Evolutionary conservation across 64 coral and sea anemone genomes (phyloP), one percentile per base, ranked within the genome.

Genomic region (Porites australiensis): DNA sequence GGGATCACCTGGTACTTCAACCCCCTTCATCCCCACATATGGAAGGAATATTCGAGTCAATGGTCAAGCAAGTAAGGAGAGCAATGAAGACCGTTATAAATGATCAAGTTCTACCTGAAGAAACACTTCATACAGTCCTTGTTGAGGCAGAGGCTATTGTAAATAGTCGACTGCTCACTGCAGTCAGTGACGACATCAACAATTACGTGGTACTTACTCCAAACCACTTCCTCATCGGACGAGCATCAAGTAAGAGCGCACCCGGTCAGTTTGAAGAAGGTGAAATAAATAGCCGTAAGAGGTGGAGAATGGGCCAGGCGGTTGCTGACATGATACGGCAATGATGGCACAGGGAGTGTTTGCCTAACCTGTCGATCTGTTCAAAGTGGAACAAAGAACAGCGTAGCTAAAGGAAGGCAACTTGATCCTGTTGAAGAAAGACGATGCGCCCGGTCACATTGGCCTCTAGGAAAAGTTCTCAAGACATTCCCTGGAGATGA

Each of bases 41-140:
- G 75, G 88, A 75, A 64, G 88, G 87, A 64, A 75, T 89, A 19
- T 89, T 89, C 16, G 87, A 89, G 67, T 64, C 87, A 4, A 66
- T 89, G 54, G 75, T 89, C 6, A 89, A 89, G 76, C 74, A 79
- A 63, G 88, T 79, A 8, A 89, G 79, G 21, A 79, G 88, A 55
- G 88, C 69, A 50, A 20, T 79, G n/a, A 89, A 89, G 75, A 49
- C 63, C 4, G 69, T 72, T 3, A n/a, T 89, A 13, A 79, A 61
- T 21, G 69, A 63, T 14, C 75, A 77, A 13, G 88, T 55, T 58
- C 14, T 89, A 15, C 57, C 45, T 4, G 74, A 68, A 4, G 61
- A 89, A 48, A 79, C 76, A 46, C 69, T 89, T 6, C 59, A 79
- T 16, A 79, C 88, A 50, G 58, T 79, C 21, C 54, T 88, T 45